Evolutionary conservation across 2,888 invertebrate species (phyloP).

Genomic region (Timema cristinae): DNA sequence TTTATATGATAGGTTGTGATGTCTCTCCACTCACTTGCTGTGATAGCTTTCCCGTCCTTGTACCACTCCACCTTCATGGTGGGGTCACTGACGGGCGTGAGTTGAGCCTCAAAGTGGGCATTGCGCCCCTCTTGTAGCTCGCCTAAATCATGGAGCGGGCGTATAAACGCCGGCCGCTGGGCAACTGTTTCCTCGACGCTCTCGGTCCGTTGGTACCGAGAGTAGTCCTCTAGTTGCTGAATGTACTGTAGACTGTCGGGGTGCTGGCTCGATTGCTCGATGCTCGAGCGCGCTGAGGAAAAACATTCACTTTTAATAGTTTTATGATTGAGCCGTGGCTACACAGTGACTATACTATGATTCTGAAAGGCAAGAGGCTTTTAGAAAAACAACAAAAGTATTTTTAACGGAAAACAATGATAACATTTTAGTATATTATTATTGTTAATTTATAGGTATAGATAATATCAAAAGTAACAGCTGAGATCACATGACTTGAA

Average conservation of each 20-base stretch:
- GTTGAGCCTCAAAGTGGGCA: conserved; percentile 89
- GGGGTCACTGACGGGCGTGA: conserved; percentile 88
- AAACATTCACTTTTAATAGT: background rate
- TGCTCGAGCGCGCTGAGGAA: conserved; percentile 63
- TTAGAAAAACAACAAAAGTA: too few relatives aligned
- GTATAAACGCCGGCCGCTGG: conserved; percentile 83
- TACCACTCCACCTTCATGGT: conserved; percentile 95
- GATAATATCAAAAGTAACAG: too few relatives aligned
- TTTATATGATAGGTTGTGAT: too few relatives aligned
- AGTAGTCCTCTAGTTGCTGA: conserved; percentile 86
- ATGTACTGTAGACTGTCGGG: conserved; percentile 89
- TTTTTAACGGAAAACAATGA: too few relatives aligned
- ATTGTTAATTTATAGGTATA: too few relatives aligned
- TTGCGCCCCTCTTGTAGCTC: conserved; percentile 86
- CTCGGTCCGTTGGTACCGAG: conserved; percentile 79
- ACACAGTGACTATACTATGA: too few relatives aligned
- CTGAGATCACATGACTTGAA: too few relatives aligned
- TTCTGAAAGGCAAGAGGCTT: too few relatives aligned
- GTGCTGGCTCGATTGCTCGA: conserved; percentile 85
- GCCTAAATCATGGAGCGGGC: conserved; percentile 79
- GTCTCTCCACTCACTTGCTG: conserved; percentile 66
- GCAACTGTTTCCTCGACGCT: conserved; percentile 75
- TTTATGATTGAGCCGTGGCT: too few relatives aligned
- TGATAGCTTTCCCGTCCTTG: conserved; percentile 90
- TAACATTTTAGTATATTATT: too few relatives aligned